Conservation (phyloP, 2,797 vertebrate genomes). For the Heliangelus exortis region DNA sequence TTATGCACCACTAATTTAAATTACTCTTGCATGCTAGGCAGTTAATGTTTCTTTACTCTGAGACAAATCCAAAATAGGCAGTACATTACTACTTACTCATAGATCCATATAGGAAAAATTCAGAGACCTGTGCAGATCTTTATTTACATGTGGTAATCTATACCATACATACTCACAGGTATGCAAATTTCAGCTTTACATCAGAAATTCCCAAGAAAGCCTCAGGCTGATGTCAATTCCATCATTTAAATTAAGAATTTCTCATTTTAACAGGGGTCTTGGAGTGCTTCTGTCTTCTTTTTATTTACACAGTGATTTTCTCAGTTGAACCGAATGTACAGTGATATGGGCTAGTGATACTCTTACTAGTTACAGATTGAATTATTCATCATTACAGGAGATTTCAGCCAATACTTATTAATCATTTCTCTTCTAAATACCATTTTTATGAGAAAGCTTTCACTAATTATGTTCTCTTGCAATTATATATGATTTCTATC, state of each 20-base stretch:
- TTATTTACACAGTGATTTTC: constrained; percentile 60
- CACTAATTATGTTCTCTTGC: constrained; percentile 50
- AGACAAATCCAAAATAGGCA: background rate
- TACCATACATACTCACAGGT: constrained; percentile 41
- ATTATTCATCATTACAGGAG: constrained; percentile 64
- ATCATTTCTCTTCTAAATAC: constrained; percentile 41
- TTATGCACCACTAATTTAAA: background rate
- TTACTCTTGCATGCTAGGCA: background rate
- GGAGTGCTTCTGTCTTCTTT: constrained; percentile 50
- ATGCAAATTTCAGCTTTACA: constrained; percentile 62
- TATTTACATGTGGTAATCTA: constrained; percentile 54
- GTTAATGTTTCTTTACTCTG: background rate
- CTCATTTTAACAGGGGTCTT: constrained; percentile 41
- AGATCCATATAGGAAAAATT: background rate
- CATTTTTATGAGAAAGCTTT: background rate
- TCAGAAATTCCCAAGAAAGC: constrained; percentile 54
- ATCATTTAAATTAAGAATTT: constrained; percentile 69
- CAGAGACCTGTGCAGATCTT: constrained; percentile 25
- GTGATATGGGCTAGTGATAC: constrained; percentile 31
- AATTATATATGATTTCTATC: constrained; percentile 50
- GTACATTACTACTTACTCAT: background rate
- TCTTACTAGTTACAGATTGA: constrained; percentile 48
- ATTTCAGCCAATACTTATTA: constrained; percentile 51
- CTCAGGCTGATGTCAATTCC: constrained; percentile 66
- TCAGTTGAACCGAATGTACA: constrained; percentile 33